Evolutionary conservation across 2,113 vertebrate genomes (phyloP).

Genomic region (Hypanus sabinus): DNA sequence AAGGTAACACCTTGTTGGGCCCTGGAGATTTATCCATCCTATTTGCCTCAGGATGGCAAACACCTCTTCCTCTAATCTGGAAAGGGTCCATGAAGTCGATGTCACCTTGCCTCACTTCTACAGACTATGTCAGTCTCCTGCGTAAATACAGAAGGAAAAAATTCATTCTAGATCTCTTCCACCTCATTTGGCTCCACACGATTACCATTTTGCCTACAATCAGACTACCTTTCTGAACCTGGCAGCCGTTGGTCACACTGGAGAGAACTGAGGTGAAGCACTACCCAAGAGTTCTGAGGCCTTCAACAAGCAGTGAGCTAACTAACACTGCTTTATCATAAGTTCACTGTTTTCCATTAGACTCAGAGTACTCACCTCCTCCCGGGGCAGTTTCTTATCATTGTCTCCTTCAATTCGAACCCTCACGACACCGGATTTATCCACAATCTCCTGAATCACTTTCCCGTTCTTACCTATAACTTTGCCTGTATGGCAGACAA

Average conservation of each 20-base stretch:
- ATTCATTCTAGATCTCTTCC: too few species aligned
- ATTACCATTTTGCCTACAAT: too few species aligned
- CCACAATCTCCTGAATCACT: slow-evolving; percentile 89
- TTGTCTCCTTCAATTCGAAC: slow-evolving; percentile 85
- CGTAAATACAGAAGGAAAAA: too few species aligned
- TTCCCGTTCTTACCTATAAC: slow-evolving; percentile 88
- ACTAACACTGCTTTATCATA: not conserved
- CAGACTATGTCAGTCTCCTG: too few species aligned
- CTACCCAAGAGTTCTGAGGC: not conserved
- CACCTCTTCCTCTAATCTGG: too few species aligned
- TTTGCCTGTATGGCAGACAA: slow-evolving; percentile 61
- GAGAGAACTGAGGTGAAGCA: not conserved
- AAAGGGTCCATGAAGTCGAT: too few species aligned
- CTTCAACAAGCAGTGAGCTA: not conserved
- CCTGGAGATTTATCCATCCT: too few species aligned
- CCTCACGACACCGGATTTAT: slow-evolving; percentile 85
- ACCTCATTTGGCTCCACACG: too few species aligned
- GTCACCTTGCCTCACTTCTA: too few species aligned
- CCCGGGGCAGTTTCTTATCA: slow-evolving; percentile 78
- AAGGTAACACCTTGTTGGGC: too few species aligned
- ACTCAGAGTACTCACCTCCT: slow-evolving; percentile 67
- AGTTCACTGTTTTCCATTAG: slow-evolving; percentile 39
- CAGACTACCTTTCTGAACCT: not conserved
- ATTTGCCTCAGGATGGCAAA: too few species aligned
- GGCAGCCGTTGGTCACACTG: too few species aligned